Evolutionary conservation across 1,140 invertebrate genomes (phyloP).

Genomic region (Polypedilum vanderplanki): DNA sequence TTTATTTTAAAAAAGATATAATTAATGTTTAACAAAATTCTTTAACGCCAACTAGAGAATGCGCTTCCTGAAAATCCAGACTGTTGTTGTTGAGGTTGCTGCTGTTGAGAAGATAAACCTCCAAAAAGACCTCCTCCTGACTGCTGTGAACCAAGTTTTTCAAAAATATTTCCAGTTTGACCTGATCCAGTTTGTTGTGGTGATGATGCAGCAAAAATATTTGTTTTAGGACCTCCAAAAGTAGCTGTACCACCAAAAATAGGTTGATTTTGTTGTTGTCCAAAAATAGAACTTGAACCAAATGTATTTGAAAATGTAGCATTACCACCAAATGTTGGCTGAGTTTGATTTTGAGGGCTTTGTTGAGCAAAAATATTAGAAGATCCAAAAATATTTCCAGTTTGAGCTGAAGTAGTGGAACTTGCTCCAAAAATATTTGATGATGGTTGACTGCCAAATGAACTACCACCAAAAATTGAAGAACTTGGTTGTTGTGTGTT

Average conservation of each 20-base stretch:
- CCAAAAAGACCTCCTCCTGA: not conserved
- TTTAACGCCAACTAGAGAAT: constrained; percentile 20
- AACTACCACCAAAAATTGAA: not conserved
- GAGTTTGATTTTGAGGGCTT: not conserved
- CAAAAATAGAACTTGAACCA: not conserved
- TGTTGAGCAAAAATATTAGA: not conserved
- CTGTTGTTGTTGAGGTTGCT: not conserved
- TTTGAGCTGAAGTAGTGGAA: not conserved
- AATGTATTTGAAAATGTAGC: not conserved
- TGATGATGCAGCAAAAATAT: not conserved
- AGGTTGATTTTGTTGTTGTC: not conserved
- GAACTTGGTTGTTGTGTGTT: not conserved
- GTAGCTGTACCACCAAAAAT: not conserved
- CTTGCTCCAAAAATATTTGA: not conserved
- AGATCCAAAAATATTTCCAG: not conserved
- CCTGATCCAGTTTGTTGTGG: not conserved
- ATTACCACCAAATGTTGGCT: not conserved
- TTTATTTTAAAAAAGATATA: too few species aligned
- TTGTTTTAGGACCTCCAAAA: constrained; percentile 20
- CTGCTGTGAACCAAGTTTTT: not conserved
- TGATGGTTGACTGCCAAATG: not conserved
- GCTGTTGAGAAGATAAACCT: not conserved
- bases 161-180: not conserved
- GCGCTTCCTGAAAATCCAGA: constrained; percentile 4
- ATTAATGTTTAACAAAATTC: not conserved